Conservation (phyloP, 1,140 invertebrate species). For the Brachionus manjavacas region DNA sequence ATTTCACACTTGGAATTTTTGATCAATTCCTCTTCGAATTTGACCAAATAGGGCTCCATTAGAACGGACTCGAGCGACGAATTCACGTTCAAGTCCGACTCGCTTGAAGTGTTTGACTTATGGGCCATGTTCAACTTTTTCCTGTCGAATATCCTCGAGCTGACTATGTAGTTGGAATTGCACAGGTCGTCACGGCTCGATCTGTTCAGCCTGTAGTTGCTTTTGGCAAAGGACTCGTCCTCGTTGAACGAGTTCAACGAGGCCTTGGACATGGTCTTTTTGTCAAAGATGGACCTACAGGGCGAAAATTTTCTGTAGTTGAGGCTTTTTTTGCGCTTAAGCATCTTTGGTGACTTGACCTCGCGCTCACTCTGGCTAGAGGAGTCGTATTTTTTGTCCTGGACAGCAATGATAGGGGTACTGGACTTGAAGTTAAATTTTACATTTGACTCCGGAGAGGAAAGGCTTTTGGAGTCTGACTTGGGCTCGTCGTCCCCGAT, state of each 20-base stretch:
- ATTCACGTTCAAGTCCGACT: neutral
- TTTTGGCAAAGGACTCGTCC: neutral
- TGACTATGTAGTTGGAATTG: constrained; percentile 5
- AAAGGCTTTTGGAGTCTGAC: neutral
- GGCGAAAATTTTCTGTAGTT: constrained; percentile 3
- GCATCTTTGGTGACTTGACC: neutral
- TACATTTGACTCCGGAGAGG: neutral
- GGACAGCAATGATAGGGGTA: neutral
- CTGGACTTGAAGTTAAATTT: constrained; percentile 12
- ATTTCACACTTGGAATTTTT: constrained; percentile 16
- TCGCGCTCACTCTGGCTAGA: neutral
- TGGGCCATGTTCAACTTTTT: neutral
- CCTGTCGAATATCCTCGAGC: neutral
- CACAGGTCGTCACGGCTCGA: too few relatives aligned
- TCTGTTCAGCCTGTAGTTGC: neutral
- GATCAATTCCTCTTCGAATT: constrained; percentile 37
- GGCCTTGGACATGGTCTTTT: constrained; percentile 22
- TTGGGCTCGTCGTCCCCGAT: neutral
- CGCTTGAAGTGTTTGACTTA: constrained; percentile 7
- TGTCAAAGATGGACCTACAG: constrained; percentile 8
- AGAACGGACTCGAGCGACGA: constrained; percentile 6
- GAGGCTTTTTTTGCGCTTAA: neutral
- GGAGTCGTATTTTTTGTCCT: neutral
- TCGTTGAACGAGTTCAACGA: constrained; percentile 17
- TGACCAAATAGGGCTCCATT: constrained; percentile 16